phyloP scores from a whole-genome alignment of 2,888 invertebrate species.

The Plusia festucae region DNA sequence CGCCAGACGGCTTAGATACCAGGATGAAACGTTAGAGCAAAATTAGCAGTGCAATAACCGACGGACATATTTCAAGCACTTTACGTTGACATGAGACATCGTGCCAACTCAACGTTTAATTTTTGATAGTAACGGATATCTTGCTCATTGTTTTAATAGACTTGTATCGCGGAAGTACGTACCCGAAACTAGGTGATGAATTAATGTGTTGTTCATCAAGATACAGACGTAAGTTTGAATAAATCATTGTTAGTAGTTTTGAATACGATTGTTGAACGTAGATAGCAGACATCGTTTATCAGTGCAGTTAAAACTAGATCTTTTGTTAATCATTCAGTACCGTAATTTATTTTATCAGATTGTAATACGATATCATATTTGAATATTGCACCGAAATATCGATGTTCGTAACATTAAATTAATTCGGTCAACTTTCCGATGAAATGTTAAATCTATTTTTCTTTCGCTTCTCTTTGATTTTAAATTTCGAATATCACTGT shows the following conservation, averaged over 20 bases:
- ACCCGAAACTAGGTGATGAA: slow-evolving; percentile 60
- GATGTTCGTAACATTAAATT: slow-evolving; percentile 23
- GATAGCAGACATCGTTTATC: not conserved
- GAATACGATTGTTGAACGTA: not conserved
- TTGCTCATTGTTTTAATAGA: slow-evolving; percentile 67
- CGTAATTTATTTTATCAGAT: slow-evolving; percentile 5
- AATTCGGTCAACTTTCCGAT: slow-evolving; percentile 37
- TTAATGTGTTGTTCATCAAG: slow-evolving; percentile 1
- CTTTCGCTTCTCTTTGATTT: slow-evolving; percentile 38
- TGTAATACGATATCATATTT: slow-evolving; percentile 16
- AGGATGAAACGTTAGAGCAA: slow-evolving; percentile 70
- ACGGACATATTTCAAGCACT: slow-evolving; percentile 73
- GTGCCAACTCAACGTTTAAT: slow-evolving; percentile 59
- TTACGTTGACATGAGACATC: slow-evolving; percentile 68
- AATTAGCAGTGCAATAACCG: slow-evolving; percentile 80
- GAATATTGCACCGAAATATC: slow-evolving; percentile 17
- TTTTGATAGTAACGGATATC: slow-evolving; percentile 68
- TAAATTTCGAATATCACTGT: slow-evolving; percentile 29
- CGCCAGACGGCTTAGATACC: slow-evolving; percentile 67
- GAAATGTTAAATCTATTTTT: slow-evolving; percentile 44
- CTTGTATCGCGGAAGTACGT: slow-evolving; percentile 68
- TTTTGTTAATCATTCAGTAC: not conserved
- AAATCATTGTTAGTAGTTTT: not conserved
- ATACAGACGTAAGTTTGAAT: not conserved
- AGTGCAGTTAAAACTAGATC: slow-evolving; percentile 6